These are phyloP conservation scores for Drosophila equinoxialis DNA, from an alignment of 1,140 invertebrate species.

Conservation along the genomic window DNA sequence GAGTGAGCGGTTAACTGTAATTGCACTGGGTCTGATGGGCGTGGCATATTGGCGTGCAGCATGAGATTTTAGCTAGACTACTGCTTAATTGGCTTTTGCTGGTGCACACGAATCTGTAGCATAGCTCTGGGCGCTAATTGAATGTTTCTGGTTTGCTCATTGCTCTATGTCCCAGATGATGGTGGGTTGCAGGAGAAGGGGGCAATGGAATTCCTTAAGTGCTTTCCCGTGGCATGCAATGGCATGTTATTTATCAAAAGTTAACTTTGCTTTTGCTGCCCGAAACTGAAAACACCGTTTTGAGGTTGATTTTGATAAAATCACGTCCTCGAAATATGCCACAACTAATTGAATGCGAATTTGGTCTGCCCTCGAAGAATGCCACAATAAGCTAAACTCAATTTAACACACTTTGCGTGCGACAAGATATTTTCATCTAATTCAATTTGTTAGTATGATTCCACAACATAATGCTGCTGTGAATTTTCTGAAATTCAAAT, in stretches of 20 bases:
- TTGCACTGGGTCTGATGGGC: constrained; percentile 44
- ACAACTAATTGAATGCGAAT: not conserved
- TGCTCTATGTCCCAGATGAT: not conserved
- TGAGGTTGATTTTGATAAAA: not conserved
- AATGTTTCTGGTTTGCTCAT: constrained; percentile 38
- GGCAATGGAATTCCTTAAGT: not conserved
- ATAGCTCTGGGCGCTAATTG: constrained; percentile 39
- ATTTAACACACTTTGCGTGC: not conserved
- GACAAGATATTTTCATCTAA: not conserved
- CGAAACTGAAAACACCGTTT: not conserved
- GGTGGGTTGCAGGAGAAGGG: not conserved
- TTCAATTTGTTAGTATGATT: not conserved
- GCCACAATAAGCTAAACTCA: not conserved
- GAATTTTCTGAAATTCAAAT: too few relatives aligned
- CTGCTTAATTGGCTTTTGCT: constrained; percentile 55
- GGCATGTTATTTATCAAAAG: constrained; percentile 10
- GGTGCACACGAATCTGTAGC: constrained; percentile 9
- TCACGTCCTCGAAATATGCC: not conserved
- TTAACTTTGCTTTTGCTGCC: not conserved
- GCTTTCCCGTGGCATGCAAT: constrained; percentile 5
- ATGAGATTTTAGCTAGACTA: constrained; percentile 47
- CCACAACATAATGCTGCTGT: too few relatives aligned
- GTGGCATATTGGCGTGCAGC: constrained; percentile 32
- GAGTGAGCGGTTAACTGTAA: constrained; percentile 26
- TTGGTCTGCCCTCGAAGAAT: not conserved